A percentile compares a stretch with the other conserved stretches of the same genome.
Conservation (phyloP, 30 jellyfish, hydroid and myxozoan species). For the Aurelia sp. region DNA sequence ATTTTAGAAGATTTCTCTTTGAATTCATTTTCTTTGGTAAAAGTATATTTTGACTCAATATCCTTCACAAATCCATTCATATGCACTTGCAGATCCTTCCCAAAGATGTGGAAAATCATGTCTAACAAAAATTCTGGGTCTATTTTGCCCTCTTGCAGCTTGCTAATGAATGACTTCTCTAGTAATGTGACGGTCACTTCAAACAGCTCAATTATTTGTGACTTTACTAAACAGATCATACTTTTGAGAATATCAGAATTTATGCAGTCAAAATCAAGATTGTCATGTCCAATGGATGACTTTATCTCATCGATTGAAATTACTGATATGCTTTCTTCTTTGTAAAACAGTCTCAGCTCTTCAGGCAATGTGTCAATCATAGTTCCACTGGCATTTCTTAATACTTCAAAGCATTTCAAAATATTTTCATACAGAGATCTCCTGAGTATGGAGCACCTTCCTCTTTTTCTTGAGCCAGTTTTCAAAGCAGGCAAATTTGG, state of each 20-base stretch:
- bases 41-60: conserved; percentile 10
- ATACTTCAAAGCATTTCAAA: conserved; percentile 23
- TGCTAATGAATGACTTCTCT: not conserved
- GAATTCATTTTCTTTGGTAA: conserved; percentile 57
- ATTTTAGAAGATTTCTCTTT: not conserved
- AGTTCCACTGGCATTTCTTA: not conserved
- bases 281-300: conserved; percentile 24
- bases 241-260: conserved; percentile 28
- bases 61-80: not conserved
- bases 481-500: conserved; percentile 40
- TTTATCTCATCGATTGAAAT: conserved; percentile 7
- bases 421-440: not conserved
- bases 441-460: conserved; percentile 22
- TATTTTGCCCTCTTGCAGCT: not conserved
- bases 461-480: conserved; percentile 38
- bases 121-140: not conserved
- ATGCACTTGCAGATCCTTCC: not conserved
- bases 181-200: conserved; percentile 1
- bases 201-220: conserved; percentile 30
- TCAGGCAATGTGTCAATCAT: conserved; percentile 12
- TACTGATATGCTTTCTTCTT: conserved; percentile 25
- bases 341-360: conserved; percentile 25
- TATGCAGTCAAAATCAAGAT: not conserved
- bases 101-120: not conserved
- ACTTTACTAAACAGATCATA: conserved; percentile 22